These are phyloP conservation scores for Agrilus planipennis DNA, from an alignment of 1,140 invertebrate genomes.

Conservation along the genomic window DNA sequence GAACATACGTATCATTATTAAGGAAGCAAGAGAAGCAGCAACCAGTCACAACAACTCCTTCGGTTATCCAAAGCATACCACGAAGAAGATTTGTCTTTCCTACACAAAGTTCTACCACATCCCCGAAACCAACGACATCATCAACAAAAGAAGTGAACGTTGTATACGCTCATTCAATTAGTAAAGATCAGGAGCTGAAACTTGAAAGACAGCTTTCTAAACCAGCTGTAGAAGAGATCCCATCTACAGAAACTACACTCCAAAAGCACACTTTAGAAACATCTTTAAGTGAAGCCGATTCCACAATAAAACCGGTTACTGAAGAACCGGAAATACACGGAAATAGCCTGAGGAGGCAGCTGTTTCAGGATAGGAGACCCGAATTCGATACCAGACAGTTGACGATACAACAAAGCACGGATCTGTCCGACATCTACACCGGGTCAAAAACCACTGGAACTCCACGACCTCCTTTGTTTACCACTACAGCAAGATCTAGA, in stretches of 20 bases:
- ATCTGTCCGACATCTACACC: constrained; percentile 52
- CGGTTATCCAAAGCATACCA: constrained; percentile 49
- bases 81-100: constrained; percentile 38
- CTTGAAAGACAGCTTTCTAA: constrained; percentile 26
- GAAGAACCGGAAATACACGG: constrained; percentile 37
- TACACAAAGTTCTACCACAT: constrained; percentile 28
- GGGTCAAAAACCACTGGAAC: constrained; percentile 43
- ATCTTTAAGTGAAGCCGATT: constrained; percentile 20
- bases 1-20: constrained; percentile 26
- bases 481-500: constrained; percentile 41
- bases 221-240: constrained; percentile 20
- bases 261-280: constrained; percentile 17
- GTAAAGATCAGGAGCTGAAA: constrained; percentile 11
- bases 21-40: constrained; percentile 32
- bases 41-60: constrained; percentile 38
- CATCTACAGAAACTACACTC: constrained; percentile 22
- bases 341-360: constrained; percentile 44
- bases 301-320: constrained; percentile 38
- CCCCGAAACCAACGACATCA: constrained; percentile 26
- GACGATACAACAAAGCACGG: constrained; percentile 38
- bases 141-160: constrained; percentile 26
- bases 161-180: constrained; percentile 26
- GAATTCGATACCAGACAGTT: constrained; percentile 35
- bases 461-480: constrained; percentile 47
- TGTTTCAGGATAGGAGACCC: constrained; percentile 36